These are phyloP conservation scores for Hypsibius dujardini DNA, from an alignment of 1,140 invertebrate genomes.

Conservation along the genomic window DNA sequence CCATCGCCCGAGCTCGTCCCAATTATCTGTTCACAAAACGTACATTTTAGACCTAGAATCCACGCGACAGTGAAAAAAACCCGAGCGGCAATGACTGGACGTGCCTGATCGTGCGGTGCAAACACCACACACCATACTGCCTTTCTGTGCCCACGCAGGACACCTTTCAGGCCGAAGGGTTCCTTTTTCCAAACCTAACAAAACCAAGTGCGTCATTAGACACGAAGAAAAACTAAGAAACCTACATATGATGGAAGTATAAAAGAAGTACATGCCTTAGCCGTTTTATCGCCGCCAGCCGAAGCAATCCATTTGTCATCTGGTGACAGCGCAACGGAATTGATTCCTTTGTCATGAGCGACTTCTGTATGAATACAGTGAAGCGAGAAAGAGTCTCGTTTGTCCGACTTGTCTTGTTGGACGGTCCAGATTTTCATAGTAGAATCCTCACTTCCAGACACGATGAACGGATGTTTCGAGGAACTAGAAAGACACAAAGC, in stretches of 20 bases:
- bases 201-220: neutral
- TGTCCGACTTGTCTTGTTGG: conserved; percentile 31
- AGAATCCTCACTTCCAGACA: conserved; percentile 69
- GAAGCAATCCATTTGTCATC: conserved; percentile 69
- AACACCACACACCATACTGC: conserved; percentile 84
- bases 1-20: conserved; percentile 81
- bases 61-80: too few species aligned
- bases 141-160: conserved; percentile 66
- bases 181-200: conserved; percentile 53
- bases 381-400: conserved; percentile 39
- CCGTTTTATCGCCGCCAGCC: conserved; percentile 83
- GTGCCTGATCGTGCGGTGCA: conserved; percentile 69
- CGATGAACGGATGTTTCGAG: conserved; percentile 37
- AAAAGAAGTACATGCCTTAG: conserved; percentile 51
- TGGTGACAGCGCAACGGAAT: conserved; percentile 61
- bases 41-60: too few species aligned
- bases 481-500: neutral
- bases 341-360: conserved; percentile 78
- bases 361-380: conserved; percentile 42
- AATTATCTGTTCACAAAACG: too few species aligned
- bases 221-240: too few species aligned
- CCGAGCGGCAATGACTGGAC: too few species aligned
- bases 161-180: conserved; percentile 53
- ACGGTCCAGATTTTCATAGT: conserved; percentile 76
- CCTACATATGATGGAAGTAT: too few species aligned